Percentiles rank a stretch among this genome's conserved stretches.
Conservation (phyloP, 30 jellyfish, hydroid and myxozoan genomes). For the Hydractinia echinata region DNA sequence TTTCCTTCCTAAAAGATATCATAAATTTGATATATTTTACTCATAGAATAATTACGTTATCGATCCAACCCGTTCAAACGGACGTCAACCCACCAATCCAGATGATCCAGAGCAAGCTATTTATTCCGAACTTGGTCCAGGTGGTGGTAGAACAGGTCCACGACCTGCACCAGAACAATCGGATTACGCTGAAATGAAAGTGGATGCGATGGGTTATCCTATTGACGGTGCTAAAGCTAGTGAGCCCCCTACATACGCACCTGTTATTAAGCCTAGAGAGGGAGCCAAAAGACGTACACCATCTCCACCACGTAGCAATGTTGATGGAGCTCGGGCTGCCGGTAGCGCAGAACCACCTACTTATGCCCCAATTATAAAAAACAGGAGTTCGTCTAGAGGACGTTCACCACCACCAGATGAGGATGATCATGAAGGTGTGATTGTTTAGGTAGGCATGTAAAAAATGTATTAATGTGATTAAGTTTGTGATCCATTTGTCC, state of each 20-base stretch:
- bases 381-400: conserved; percentile 8
- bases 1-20: too few species aligned
- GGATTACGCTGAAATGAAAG: conserved; percentile 40
- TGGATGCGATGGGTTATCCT: conserved; percentile 40
- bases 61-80: background rate
- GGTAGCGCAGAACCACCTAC: conserved; percentile 9
- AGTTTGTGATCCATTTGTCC: too few species aligned
- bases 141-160: conserved; percentile 42
- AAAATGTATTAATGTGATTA: too few species aligned
- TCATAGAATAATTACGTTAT: background rate
- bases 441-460: background rate
- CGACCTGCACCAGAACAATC: conserved; percentile 29
- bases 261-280: background rate
- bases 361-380: background rate
- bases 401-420: conserved; percentile 35
- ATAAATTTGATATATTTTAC: background rate
- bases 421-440: conserved; percentile 21
- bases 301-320: conserved; percentile 16
- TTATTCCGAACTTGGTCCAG: conserved; percentile 42
- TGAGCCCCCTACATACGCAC: conserved; percentile 13
- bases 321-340: conserved; percentile 20
- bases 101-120: conserved; percentile 37
- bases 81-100: background rate
- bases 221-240: conserved; percentile 29
- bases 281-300: conserved; percentile 17